Conservation (phyloP, 1,140 invertebrate genomes). For the Galleria mellonella region DNA sequence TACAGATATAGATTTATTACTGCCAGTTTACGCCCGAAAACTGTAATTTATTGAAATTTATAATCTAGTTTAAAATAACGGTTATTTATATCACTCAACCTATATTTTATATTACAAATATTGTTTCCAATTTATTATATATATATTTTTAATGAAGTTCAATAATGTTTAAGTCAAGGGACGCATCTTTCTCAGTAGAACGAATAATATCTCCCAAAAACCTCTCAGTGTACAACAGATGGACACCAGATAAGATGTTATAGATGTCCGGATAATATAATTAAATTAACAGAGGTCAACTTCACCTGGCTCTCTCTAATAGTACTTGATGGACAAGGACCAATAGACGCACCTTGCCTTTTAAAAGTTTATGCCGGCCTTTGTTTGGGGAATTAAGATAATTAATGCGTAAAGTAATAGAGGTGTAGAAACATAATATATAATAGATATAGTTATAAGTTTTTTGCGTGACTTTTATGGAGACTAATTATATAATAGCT, state of each 20-base stretch:
- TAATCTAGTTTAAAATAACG: too few relatives aligned
- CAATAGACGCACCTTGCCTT: constrained; percentile 24
- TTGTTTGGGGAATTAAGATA: constrained; percentile 2
- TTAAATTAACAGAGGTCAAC: constrained; percentile 47
- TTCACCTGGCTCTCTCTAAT: constrained; percentile 29
- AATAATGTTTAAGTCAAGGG: constrained; percentile 9
- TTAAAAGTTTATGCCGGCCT: constrained; percentile 1
- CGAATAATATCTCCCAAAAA: constrained; percentile 15
- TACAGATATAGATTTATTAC: constrained; percentile 2
- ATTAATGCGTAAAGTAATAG: too few relatives aligned
- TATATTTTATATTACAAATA: too few relatives aligned
- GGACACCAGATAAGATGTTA: constrained; percentile 40
- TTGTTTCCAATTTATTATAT: not conserved
- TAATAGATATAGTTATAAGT: too few relatives aligned
- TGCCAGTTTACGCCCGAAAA: not conserved
- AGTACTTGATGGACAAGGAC: constrained; percentile 19
- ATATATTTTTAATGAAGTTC: too few relatives aligned
- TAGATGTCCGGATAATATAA: constrained; percentile 46
- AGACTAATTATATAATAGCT: too few relatives aligned
- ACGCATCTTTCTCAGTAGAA: constrained; percentile 24
- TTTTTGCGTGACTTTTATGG: too few relatives aligned
- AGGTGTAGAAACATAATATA: too few relatives aligned
- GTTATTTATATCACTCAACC: not conserved
- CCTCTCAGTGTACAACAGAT: constrained; percentile 25
- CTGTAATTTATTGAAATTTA: not conserved